Conservation (phyloP, 2,113 vertebrate genomes). For the Ammodramus savannarum region DNA sequence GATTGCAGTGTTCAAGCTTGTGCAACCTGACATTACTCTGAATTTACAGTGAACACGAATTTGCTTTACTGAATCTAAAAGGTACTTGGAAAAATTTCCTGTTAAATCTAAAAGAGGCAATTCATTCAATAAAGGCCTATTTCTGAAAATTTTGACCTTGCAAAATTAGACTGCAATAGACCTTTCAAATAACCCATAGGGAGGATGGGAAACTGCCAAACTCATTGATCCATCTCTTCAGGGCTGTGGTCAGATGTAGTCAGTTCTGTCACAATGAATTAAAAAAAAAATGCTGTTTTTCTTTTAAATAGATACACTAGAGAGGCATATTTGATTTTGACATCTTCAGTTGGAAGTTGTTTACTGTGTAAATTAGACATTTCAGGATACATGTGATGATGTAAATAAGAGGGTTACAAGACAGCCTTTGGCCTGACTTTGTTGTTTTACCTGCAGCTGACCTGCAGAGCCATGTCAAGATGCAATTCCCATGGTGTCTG, state of each 20-base stretch:
- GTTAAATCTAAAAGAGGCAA: neutral
- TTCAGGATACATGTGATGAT: neutral
- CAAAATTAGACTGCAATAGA: neutral
- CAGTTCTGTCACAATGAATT: neutral
- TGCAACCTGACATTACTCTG: neutral
- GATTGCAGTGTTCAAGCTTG: neutral
- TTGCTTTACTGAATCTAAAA: neutral
- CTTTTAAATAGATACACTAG: neutral
- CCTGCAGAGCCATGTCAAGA: neutral
- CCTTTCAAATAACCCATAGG: neutral
- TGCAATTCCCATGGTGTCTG: neutral
- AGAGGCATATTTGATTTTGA: neutral
- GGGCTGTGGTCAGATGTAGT: neutral
- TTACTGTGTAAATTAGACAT: neutral
- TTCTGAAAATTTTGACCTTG: neutral
- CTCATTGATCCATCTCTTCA: neutral
- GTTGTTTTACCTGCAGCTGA: neutral
- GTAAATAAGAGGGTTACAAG: neutral
- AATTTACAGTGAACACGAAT: neutral
- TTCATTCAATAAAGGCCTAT: neutral
- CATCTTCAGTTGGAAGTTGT: neutral
- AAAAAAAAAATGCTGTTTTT: neutral
- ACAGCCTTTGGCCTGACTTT: neutral
- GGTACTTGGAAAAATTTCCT: neutral
- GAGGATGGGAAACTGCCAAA: neutral